Base-by-base conservation (phyloP, 1,140 invertebrate genomes). In the Temnothorax nylanderi region DNA sequence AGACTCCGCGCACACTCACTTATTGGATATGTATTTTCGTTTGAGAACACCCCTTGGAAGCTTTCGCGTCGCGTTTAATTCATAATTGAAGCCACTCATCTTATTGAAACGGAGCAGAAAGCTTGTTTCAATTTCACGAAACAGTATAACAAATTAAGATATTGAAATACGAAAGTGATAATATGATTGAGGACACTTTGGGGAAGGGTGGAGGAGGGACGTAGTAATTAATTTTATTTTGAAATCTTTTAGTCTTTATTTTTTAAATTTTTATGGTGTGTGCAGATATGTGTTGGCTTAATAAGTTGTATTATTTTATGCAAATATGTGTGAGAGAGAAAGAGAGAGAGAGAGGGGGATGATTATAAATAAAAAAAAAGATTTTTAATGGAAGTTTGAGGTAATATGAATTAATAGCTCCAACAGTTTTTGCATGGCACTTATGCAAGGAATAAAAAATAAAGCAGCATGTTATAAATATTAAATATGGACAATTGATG, bases 1-100 rank as follows among this genome's bases (percentile, higher is more conserved):
- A 37, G 49, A 51, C 37, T 76, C 62, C 37, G 18, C 32, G n/a
- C 74, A 7, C 56, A 7, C 56, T 76, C 16, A 77, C 37, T 74
- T 58, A 72, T n/a, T 32, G 37, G n/a, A 34, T 49, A 54, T 76
- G 62, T 71, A 76, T 49, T 78, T 75, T 71, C 41, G 69, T 77
- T 41, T 49, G 49, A 51, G 54, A 51, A 21, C 3, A 54, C 41
- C 21, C 58, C 37, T 60, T 11, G 44, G n/a, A 32, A 65, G 32
- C 7, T 76, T 62, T 37, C 34, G 47, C 58, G 11, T 10, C 16
- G 47, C 11, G 41, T 74, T 60, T 34, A 47, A 60, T 82, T 81
- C 11, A 2, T 21, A 56, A 54, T 32, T 41, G 64, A 69, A 74
- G 7, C 49, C 11, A 47, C 4, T 0, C n/a, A 11, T 11, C 16